Base-by-base conservation (phyloP, 2,113 vertebrate species). In the Phaethornis superciliosus region DNA sequence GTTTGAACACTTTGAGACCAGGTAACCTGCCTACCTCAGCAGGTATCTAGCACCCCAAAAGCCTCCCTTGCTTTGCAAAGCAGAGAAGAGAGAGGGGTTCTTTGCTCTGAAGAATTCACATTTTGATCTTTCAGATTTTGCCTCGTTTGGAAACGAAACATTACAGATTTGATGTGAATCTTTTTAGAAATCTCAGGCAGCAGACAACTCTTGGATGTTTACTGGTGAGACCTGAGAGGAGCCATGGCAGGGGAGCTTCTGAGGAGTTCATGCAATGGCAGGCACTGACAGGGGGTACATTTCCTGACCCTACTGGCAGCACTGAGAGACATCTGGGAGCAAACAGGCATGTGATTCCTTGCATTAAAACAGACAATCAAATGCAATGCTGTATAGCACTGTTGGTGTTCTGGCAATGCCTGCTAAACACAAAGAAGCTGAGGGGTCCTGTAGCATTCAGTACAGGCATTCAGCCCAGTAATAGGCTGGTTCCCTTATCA, bases 271-370 rank as follows among this genome's bases (percentile, higher is more conserved):
- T 55, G 5, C 9, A 12, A 30, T 33, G 32, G 51, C 54, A 85
- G 33, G 33, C 0, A 0, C 60, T 92, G 84, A 28, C 42, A n/a
- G 22, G 24, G 14, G 47, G 6, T 32, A 47, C 18, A 2, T 86
- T 90, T 77, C 44, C 85, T 14, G 4, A 42, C 32, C 15, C 32
- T 72, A 24, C 33, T 27, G n/a, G 23, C 30, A 79, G 80, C 52
- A 63, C 19, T 10, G 32, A 52, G 35, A 62, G 51, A 67, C 52
- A 81, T 26, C 47, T 55, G 63, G 33, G 52, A 77, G 81, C 51
- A 47, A 82, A 12, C 23, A 71, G 30, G 7, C n/a, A 21, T 24
- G 55, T 17, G 24, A 52, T 52, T 89, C 71, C 75, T 89, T 62
- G 52, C 26, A 32, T 24, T 74, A 44, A 89, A 88, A 5, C 16